Conservation (phyloP, 1,140 invertebrate species). For the Diorhabda sublineata region DNA sequence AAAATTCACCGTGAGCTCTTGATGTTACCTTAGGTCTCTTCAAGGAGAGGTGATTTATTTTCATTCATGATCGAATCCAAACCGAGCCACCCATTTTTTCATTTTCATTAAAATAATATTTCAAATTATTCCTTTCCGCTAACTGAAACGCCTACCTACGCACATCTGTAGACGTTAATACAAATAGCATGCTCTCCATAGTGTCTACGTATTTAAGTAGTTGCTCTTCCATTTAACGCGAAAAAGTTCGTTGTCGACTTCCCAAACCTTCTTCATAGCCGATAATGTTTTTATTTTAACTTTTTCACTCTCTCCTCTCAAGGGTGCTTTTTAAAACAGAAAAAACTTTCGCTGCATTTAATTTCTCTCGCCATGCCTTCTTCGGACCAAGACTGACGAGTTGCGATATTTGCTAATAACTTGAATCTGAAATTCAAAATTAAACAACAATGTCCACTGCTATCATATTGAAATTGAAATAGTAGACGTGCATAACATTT, state of each 20-base stretch:
- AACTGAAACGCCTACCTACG: constrained; percentile 4
- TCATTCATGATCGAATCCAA: constrained; percentile 3
- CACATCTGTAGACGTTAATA: constrained; percentile 10
- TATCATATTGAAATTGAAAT: background rate
- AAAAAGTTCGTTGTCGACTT: constrained; percentile 5
- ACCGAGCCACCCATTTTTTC: constrained; percentile 4
- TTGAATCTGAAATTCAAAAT: background rate
- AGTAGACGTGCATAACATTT: background rate
- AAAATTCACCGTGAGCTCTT: constrained; percentile 5
- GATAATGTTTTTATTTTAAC: background rate
- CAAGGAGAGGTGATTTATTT: constrained; percentile 7
- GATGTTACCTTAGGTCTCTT: constrained; percentile 4
- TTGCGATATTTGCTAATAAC: background rate
- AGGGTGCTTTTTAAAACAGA: constrained; percentile 4
- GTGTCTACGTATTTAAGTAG: constrained; percentile 4
- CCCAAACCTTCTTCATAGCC: background rate
- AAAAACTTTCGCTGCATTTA: background rate
- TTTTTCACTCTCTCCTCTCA: background rate
- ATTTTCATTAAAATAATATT: constrained; percentile 8
- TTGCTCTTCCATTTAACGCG: background rate
- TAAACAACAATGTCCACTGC: background rate
- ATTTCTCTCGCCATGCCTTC: background rate
- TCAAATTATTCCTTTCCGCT: constrained; percentile 7
- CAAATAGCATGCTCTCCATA: constrained; percentile 11
- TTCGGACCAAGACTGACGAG: background rate